Conservation (phyloP, 2,797 vertebrate genomes). For the Lagodon rhomboides region DNA sequence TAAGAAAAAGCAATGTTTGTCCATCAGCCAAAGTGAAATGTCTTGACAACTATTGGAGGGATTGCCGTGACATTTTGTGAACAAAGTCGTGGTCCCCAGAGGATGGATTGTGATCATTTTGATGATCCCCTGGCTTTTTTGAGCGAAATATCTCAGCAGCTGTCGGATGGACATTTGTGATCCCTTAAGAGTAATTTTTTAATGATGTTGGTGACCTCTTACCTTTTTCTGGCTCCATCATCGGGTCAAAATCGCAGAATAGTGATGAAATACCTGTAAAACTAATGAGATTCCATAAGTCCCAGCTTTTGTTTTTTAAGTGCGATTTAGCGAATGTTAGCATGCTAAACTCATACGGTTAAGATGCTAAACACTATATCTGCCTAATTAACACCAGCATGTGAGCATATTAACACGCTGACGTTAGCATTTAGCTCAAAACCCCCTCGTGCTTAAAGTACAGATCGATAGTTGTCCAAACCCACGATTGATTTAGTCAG, state of each 20-base stretch:
- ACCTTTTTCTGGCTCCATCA: background rate
- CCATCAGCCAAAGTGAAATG: background rate
- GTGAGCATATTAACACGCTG: background rate
- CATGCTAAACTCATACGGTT: background rate
- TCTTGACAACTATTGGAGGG: background rate
- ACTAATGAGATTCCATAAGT: too few relatives aligned
- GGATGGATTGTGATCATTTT: background rate
- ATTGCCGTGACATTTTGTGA: background rate
- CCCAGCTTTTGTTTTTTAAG: background rate
- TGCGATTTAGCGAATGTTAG: background rate
- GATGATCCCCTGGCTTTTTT: background rate
- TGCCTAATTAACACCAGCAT: background rate
- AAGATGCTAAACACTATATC: background rate
- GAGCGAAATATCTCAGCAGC: background rate
- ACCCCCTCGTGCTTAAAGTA: background rate
- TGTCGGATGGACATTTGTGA: background rate
- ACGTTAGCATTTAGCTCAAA: background rate
- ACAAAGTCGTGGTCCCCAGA: background rate
- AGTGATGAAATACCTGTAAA: background rate
- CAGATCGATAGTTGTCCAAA: background rate
- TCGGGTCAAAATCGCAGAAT: too few relatives aligned
- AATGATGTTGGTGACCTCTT: background rate
- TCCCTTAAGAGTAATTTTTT: background rate
- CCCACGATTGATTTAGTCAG: too few relatives aligned
- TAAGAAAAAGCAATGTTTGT: too few relatives aligned